A percentile compares a stretch with the other conserved stretches of the same genome.
phyloP scores from a whole-genome alignment of 2,113 vertebrate species.

The Struthio camelus region DNA sequence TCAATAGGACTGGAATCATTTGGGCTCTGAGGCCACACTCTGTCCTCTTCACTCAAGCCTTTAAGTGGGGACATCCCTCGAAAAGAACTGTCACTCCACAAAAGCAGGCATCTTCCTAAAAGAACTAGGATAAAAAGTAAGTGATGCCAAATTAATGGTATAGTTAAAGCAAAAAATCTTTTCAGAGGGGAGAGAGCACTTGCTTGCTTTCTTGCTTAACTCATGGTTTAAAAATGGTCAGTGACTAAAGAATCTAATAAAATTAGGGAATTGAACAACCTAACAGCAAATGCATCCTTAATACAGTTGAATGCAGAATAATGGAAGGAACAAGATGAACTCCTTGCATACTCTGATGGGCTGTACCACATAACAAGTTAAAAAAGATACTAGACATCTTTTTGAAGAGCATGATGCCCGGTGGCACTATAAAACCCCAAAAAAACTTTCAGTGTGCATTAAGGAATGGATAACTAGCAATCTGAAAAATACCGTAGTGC shows the following conservation, averaged over 20 bases:
- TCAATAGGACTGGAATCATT: background rate
- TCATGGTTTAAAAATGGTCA: background rate
- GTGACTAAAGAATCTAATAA: background rate
- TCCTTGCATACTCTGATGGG: background rate
- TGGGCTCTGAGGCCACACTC: background rate
- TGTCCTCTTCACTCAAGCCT: background rate
- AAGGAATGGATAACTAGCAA: background rate
- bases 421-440: background rate
- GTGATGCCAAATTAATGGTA: background rate
- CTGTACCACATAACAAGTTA: background rate
- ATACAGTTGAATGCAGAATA: conserved; percentile 1
- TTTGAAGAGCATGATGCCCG: background rate
- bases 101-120: background rate
- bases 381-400: background rate
- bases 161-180: background rate
- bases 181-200: background rate
- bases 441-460: conserved; percentile 6
- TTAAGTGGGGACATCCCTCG: background rate
- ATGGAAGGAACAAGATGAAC: background rate
- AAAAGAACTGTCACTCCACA: background rate
- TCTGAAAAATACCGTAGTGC: background rate
- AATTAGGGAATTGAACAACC: conserved; percentile 16
- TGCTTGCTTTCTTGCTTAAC: background rate
- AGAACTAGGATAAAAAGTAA: background rate
- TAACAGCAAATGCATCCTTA: conserved; percentile 27